Conservation (phyloP, 1,140 invertebrate species). For the Drosophila pallidifrons region DNA sequence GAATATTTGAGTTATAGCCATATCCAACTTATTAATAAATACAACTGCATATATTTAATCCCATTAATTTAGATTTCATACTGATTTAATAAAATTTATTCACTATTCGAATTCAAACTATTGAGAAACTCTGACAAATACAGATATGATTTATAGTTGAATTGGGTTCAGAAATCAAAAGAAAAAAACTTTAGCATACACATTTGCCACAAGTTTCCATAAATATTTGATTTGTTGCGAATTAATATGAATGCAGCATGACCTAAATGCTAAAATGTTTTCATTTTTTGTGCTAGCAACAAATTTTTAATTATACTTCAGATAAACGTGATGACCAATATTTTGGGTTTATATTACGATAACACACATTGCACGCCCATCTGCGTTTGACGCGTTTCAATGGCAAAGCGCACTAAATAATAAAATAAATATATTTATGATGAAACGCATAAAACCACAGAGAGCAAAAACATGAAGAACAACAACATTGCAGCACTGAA, state of each 20-base stretch:
- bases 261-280: slow-evolving; percentile 3
- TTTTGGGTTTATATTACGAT: slow-evolving; percentile 40
- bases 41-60: neutral
- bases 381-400: slow-evolving; percentile 52
- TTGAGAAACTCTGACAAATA: neutral
- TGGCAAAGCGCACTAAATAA: slow-evolving; percentile 48
- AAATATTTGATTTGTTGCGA: slow-evolving; percentile 33
- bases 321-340: slow-evolving; percentile 60
- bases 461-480: slow-evolving; percentile 16
- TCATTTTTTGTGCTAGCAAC: slow-evolving; percentile 18
- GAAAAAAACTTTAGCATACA: neutral
- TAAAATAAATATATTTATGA: slow-evolving; percentile 71
- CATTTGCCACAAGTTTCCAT: neutral
- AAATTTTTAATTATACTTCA: slow-evolving; percentile 69
- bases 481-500: slow-evolving; percentile 15
- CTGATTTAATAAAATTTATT: slow-evolving; percentile 16
- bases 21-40: too few species aligned
- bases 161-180: neutral
- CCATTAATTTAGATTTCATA: neutral
- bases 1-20: too few species aligned
- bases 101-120: neutral
- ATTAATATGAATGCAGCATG: neutral
- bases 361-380: slow-evolving; percentile 40
- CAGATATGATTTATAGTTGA: neutral
- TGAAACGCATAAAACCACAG: slow-evolving; percentile 56